phyloP scores from a whole-genome alignment of 2,888 invertebrate genomes.

The Nomada lathburiana region DNA sequence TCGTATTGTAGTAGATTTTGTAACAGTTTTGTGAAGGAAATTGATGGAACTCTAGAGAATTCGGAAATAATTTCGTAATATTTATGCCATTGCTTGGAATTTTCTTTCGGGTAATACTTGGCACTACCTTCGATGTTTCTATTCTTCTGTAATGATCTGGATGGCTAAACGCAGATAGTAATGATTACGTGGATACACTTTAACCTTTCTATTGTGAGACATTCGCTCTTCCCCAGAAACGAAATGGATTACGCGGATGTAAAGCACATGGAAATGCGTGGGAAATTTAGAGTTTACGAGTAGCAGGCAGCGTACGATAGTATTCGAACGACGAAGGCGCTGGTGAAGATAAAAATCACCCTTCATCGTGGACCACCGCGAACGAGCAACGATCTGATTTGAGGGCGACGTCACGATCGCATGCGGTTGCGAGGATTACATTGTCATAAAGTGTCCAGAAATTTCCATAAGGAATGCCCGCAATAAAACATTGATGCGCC shows the following conservation, averaged over 20 bases:
- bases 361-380: conserved; percentile 56
- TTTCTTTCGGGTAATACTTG: no score
- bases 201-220: no score
- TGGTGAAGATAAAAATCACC: conserved; percentile 60
- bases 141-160: no score
- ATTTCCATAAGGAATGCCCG: conserved; percentile 81
- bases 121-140: no score
- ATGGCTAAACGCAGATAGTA: no score
- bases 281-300: conserved; percentile 42
- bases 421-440: conserved; percentile 80
- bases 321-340: conserved; percentile 35
- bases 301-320: conserved; percentile 22
- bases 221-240: not conserved
- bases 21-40: not conserved
- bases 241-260: conserved; percentile 7
- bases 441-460: conserved; percentile 79
- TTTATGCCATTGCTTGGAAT: no score
- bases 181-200: no score
- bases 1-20: not conserved
- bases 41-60: no score
- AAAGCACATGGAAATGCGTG: conserved; percentile 34
- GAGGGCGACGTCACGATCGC: conserved; percentile 64
- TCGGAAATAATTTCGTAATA: not conserved
- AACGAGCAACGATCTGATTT: conserved; percentile 50
- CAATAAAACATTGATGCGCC: conserved; percentile 80